phyloP scores from a whole-genome alignment of 2,113 vertebrate species.

The Odontophorus gujanensis region DNA sequence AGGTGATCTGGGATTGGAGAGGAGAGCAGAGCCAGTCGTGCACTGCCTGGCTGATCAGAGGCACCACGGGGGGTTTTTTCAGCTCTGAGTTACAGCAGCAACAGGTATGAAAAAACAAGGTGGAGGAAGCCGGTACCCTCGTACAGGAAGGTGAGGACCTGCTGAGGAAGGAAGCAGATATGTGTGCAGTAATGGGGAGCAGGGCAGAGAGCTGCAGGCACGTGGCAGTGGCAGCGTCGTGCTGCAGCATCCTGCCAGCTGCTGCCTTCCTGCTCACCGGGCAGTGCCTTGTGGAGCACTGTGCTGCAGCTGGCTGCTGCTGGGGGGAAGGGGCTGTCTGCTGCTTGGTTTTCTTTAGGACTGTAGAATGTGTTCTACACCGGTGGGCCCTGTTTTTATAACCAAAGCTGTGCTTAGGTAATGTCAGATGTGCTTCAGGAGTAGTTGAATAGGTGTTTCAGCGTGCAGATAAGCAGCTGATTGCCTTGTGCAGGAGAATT shows the following conservation, averaged over 20 bases:
- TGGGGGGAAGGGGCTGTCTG: not conserved
- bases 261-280: not conserved
- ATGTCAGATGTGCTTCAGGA: not conserved
- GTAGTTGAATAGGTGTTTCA: conserved; percentile 31
- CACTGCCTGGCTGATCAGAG: not conserved
- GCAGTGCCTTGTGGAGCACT: not conserved
- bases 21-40: not conserved
- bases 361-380: not conserved
- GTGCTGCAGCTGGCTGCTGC: not conserved
- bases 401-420: not conserved
- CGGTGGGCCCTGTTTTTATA: not conserved
- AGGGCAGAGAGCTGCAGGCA: not conserved
- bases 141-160: not conserved
- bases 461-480: conserved; percentile 4
- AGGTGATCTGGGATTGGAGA: not conserved
- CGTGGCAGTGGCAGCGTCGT: accelerated
- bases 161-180: not conserved
- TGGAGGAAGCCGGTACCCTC: not conserved
- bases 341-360: not conserved
- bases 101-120: not conserved
- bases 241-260: not conserved
- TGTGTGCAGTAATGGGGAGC: not conserved
- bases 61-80: not conserved
- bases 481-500: not conserved
- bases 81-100: not conserved